Evolutionary conservation across 2,113 vertebrate genomes (phyloP).

Genomic region (Poeciliopsis retropinna): DNA sequence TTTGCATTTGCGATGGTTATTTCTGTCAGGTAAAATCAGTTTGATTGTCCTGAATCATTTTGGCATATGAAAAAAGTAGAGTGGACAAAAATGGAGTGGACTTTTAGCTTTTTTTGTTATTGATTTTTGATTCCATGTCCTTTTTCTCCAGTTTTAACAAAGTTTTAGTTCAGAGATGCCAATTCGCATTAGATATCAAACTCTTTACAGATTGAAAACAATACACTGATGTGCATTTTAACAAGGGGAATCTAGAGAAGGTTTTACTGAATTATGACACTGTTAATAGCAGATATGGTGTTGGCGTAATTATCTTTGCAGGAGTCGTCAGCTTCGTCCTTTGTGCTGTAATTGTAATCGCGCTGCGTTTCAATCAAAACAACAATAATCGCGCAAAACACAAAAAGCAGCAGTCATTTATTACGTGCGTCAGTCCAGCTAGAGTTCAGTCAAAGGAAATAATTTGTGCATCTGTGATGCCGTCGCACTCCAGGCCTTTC

Average conservation of each 20-base stretch:
- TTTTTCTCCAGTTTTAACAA: neutral
- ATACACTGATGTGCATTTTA: neutral
- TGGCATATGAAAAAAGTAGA: neutral
- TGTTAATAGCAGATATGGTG: constrained; percentile 6
- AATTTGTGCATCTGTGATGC: constrained; percentile 14
- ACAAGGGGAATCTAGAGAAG: neutral
- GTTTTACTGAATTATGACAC: neutral
- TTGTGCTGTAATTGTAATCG: constrained; percentile 11
- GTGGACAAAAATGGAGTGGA: too few relatives aligned
- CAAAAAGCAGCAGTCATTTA: constrained; percentile 39
- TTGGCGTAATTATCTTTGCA: constrained; percentile 38
- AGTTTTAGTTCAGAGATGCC: neutral
- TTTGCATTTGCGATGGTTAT: too few relatives aligned
- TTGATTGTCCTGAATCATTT: too few relatives aligned
- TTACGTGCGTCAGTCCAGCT: constrained; percentile 3
- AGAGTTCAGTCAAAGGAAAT: constrained; percentile 5
- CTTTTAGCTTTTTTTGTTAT: neutral
- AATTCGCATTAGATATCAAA: neutral
- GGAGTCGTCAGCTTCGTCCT: neutral
- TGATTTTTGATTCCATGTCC: neutral
- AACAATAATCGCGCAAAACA: constrained; percentile 44
- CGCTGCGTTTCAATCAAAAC: constrained; percentile 18
- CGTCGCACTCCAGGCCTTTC: constrained; percentile 1
- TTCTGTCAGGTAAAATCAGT: neutral
- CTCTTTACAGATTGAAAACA: neutral